Evolutionary conservation across 2,113 vertebrate genomes (phyloP).

Genomic region (Hoplias malabaricus): DNA sequence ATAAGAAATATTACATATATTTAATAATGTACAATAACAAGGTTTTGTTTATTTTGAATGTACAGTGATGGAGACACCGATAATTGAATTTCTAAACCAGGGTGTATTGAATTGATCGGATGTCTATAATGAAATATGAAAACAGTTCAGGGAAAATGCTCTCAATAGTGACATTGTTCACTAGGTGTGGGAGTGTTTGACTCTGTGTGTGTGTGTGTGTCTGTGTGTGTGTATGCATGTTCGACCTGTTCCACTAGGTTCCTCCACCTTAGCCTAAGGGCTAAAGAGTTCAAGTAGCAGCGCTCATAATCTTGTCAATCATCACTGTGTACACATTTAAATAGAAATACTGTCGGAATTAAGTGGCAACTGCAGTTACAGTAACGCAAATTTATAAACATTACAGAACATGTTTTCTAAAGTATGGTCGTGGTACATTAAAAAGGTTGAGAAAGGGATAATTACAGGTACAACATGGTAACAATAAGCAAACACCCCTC

Average conservation of each 20-base stretch:
- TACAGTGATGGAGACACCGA: background rate
- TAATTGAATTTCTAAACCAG: background rate
- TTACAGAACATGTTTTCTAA: no score
- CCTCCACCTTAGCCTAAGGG: constrained; percentile 37
- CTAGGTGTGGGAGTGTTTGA: background rate
- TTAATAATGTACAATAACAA: no score
- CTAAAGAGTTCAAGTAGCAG: background rate
- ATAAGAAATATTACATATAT: no score
- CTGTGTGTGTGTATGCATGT: background rate
- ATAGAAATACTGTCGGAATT: background rate
- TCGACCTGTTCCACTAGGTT: constrained; percentile 21
- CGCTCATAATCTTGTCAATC: background rate
- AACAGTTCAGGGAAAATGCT: background rate
- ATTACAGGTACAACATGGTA: no score
- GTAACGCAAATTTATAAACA: background rate
- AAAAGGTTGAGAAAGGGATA: no score
- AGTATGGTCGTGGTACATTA: no score
- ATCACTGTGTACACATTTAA: background rate
- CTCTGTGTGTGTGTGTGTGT: background rate
- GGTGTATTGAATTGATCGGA: background rate
- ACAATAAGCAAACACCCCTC: no score
- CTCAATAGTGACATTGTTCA: background rate
- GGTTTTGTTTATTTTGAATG: no score
- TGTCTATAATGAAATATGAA: background rate
- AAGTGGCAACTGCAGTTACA: no score